Base-by-base conservation (phyloP, 2,113 vertebrate genomes). In the Grallaria varia region DNA sequence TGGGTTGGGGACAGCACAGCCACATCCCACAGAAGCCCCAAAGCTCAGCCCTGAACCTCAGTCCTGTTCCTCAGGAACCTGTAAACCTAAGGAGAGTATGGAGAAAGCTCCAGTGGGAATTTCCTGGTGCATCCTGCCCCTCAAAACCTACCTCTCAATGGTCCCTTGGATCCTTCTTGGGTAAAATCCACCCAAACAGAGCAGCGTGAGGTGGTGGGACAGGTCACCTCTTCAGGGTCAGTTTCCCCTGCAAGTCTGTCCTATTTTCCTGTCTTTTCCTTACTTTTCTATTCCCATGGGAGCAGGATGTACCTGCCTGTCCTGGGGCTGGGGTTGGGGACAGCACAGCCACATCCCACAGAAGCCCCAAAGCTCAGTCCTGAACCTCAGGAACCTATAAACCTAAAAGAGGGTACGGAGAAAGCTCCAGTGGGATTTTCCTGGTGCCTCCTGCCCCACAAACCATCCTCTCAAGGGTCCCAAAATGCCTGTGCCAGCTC, bases 121-220 rank as follows among this genome's bases (percentile, higher is more conserved):
- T 22, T 89, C 40, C 45, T 49, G 6, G 15, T 75, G 63, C 31
- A 5, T 76, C 52, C 52, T 56, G 40, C 39, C 19, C 50, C 45
- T 6, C 1, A 6, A 37, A 74, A 68, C 28, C 60, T 69, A 62
- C 55, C n/a, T 53, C 25, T 58, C 27, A 67, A 67, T 22, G 37
- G 52, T 58, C 42, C 5, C 33, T 31, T 0, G 1, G 30, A 8
- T 28, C 39, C 7, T 69, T 40, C 25, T 27, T 0, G 2, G 22
- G 13, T 44, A 44, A 72, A 92, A 18, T 28, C 40, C 56, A 69
- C 21, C 45, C 44, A 3, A 91, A 91, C 18, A 21, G 21, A 47
- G 21, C 45, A 22, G 55, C 58, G 20, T 0, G 1, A 86, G 19
- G 22, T 2, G 2, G 47, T 55, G 42, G 67, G 17, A 62, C 5